phyloP scores from a whole-genome alignment of 1,140 invertebrate species.

The Kradibia gibbosae region DNA sequence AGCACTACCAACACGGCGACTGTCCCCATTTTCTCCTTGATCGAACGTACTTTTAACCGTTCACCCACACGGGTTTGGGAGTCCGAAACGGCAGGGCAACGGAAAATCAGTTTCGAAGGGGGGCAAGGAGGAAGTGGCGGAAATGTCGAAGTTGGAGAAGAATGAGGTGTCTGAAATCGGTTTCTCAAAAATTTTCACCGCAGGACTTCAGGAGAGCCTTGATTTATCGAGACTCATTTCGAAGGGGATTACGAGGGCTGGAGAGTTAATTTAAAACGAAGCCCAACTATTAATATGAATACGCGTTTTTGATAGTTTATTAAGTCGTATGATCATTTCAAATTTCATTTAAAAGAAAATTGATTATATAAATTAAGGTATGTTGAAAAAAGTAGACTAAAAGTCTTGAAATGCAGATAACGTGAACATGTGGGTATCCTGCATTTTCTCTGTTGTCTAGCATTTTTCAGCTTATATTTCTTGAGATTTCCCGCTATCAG shows the following conservation, averaged over 20 bases:
- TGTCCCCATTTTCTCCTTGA: neutral
- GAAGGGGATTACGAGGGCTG: neutral
- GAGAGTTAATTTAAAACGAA: neutral
- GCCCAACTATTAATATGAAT: neutral
- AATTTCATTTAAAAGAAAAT: slow-evolving; percentile 17
- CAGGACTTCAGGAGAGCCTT: neutral
- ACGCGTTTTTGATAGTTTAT: neutral
- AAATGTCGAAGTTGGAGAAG: too few species aligned
- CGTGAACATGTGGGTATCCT: neutral
- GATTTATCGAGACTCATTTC: neutral
- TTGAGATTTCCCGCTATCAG: neutral
- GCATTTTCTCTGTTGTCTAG: neutral
- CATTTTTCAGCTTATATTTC: neutral
- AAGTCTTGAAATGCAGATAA: neutral
- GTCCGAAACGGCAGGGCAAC: too few species aligned
- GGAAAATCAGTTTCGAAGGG: too few species aligned
- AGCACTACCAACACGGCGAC: slow-evolving; percentile 10
- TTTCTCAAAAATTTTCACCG: neutral
- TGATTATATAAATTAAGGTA: neutral
- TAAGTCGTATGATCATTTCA: neutral
- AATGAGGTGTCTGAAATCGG: too few species aligned
- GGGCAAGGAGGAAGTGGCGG: too few species aligned
- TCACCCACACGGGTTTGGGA: neutral
- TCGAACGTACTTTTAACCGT: neutral
- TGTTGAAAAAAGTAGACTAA: neutral